phyloP scores from a whole-genome alignment of 1,140 invertebrate genomes.

The Pseudomyrmex flavicornis region DNA sequence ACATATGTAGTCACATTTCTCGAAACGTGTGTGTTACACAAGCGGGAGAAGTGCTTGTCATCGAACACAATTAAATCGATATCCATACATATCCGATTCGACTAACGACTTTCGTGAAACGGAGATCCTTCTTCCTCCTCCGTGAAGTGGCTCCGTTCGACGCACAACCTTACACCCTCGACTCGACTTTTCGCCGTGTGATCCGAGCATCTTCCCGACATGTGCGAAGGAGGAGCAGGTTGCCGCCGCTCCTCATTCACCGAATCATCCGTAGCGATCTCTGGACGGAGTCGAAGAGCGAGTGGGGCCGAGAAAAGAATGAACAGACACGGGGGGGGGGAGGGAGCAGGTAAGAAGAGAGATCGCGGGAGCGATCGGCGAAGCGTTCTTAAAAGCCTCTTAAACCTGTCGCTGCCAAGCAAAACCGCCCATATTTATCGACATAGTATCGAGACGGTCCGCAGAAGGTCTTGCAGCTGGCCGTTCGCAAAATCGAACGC shows the following conservation, averaged over 20 bases:
- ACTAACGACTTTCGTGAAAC: not conserved
- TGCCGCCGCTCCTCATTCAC: constrained; percentile 53
- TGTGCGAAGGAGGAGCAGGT: constrained; percentile 28
- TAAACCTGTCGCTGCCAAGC: constrained; percentile 63
- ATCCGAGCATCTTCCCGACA: constrained; percentile 11
- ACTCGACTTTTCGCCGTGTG: constrained; percentile 13
- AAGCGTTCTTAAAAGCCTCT: constrained; percentile 68
- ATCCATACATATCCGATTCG: not conserved
- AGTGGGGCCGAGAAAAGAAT: not conserved
- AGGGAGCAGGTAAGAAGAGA: constrained; percentile 47
- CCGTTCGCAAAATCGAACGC: constrained; percentile 37
- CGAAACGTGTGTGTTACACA: not conserved
- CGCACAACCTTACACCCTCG: not conserved
- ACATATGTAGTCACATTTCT: not conserved
- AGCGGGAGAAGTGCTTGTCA: not conserved
- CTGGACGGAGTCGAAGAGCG: no score
- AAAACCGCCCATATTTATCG: constrained; percentile 73
- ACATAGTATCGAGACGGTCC: constrained; percentile 47
- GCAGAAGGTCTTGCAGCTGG: constrained; percentile 58
- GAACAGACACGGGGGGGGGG: not conserved
- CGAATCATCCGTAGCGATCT: constrained; percentile 49
- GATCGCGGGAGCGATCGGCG: constrained; percentile 33
- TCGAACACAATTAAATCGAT: constrained; percentile 31
- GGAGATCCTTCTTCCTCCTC: constrained; percentile 1
- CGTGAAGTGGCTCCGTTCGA: not conserved